Base-by-base conservation (phyloP, 2,888 invertebrate genomes). In the Epistrophella euchroma region DNA sequence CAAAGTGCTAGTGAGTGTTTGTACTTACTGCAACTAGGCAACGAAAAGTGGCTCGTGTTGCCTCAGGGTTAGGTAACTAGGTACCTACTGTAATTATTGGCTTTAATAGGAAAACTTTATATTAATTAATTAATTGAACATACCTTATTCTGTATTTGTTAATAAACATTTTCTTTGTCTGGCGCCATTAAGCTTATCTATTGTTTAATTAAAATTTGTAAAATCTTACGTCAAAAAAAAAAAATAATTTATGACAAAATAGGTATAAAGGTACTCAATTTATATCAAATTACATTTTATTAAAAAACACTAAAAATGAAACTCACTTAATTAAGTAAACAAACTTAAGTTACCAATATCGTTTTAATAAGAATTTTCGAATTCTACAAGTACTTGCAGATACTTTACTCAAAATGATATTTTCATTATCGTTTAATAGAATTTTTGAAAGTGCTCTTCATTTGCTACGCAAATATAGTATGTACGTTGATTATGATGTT, bases 281-380 rank as follows among this genome's bases (percentile, higher is more conserved):
- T 79, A 75, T 76, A 80, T 72, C 76, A 75, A 85, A 85, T 85
- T 62, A 74, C 80, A 85, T 68, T 85, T 50, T 50, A 50, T 68
- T 43, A n/a, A 64, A 84, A 32, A 9, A 55, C 60, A 50, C 32
- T 66, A 28, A 32, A 66, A 66, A 66, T 22, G 6, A 56, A 71
- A 40, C 28, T 55, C 58, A 74, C 35, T 75, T 17, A 45, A 43
- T 83, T 70, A 73, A 74, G 10, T 47, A 75, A 75, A 43, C 43
- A 56, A 62, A 58, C 25, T 47, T 19, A 32, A 56, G 37, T 62
- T 52, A 37, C 10, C 35, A 55, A 60, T 55, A 71, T n/a, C 55
- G 25, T 40, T 60, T 80, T 60, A 66, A 35, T 32, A 22, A 60
- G 70, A 47, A 66, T 43, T 73, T 43, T 62, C 5, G 43, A 50